phyloP scores from a whole-genome alignment of 2,113 vertebrate species.

The Sinocyclocheilus grahami region DNA sequence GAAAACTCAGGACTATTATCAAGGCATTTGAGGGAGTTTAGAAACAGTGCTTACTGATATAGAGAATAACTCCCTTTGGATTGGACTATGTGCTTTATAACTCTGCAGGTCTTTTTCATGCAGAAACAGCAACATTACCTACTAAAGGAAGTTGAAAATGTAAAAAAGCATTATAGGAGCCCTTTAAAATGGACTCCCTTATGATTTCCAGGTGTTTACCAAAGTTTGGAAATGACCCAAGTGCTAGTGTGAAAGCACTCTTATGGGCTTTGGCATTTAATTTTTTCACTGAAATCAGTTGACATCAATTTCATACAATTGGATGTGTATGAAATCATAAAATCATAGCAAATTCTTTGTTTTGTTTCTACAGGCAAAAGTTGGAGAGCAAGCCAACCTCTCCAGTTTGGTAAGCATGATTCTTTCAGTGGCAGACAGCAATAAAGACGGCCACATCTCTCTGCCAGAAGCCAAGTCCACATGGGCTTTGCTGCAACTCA shows the following conservation, averaged over 20 bases:
- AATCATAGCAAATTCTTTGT: background rate
- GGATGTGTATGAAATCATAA: background rate
- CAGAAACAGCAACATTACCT: too few relatives aligned
- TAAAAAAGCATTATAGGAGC: background rate
- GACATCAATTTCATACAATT: background rate
- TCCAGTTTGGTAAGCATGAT: slow-evolving; percentile 85
- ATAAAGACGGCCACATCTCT: slow-evolving; percentile 93
- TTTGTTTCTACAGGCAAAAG: slow-evolving; percentile 77
- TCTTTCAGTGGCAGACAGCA: slow-evolving; percentile 87
- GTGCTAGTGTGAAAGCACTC: background rate
- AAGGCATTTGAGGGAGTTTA: background rate
- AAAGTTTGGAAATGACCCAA: too few relatives aligned
- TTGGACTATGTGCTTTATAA: background rate
- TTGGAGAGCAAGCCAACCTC: slow-evolving; percentile 93
- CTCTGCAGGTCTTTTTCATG: too few relatives aligned
- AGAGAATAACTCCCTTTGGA: background rate
- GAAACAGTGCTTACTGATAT: background rate
- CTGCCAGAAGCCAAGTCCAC: slow-evolving; percentile 92
- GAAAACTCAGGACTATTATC: too few relatives aligned
- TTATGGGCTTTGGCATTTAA: background rate
- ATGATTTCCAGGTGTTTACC: too few relatives aligned
- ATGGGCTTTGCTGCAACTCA: slow-evolving; percentile 95
- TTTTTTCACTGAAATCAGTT: background rate
- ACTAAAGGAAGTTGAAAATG: too few relatives aligned
- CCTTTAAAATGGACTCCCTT: too few relatives aligned